A percentile compares a stretch with the other conserved stretches of the same genome.
Conservation (phyloP, 2,113 vertebrate species). For the Arenaria interpres region DNA sequence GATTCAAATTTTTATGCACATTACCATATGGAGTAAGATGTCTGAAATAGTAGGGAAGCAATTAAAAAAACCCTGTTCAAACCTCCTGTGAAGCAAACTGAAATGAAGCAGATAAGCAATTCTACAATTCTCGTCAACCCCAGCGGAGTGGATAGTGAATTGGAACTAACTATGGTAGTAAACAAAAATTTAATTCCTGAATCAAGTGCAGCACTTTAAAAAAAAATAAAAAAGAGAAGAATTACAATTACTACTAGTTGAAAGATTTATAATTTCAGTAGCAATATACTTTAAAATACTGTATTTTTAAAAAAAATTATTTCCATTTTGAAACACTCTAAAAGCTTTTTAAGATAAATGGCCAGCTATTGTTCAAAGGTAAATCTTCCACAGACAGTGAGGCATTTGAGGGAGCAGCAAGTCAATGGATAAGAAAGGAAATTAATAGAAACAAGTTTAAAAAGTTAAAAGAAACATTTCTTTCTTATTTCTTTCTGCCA, state of each 20-base stretch:
- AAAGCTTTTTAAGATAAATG: not conserved
- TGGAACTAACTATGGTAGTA: not conserved
- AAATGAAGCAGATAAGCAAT: constrained; percentile 18
- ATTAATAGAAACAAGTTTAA: not conserved
- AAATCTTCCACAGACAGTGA: not conserved
- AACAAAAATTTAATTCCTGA: not conserved
- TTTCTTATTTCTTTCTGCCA: not conserved
- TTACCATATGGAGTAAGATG: not conserved
- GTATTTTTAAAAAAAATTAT: not conserved
- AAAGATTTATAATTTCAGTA: not conserved
- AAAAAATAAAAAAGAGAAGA: not conserved
- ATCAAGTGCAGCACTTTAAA: not conserved
- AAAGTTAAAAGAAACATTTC: not conserved
- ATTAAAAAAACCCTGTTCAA: not conserved
- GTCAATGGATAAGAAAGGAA: not conserved
- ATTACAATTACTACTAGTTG: not conserved
- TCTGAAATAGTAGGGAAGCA: not conserved
- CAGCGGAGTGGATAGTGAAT: not conserved
- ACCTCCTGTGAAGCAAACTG: not conserved
- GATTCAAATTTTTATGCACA: not conserved
- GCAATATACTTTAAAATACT: not conserved
- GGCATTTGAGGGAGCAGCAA: not conserved
- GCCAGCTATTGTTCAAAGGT: not conserved
- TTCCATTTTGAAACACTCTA: not conserved
- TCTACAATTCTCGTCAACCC: not conserved